A percentile compares a stretch with the other conserved stretches of the same genome.
These are phyloP conservation scores for Philereme vetulata DNA, from an alignment of 2,888 invertebrate genomes.

Conservation along the genomic window DNA sequence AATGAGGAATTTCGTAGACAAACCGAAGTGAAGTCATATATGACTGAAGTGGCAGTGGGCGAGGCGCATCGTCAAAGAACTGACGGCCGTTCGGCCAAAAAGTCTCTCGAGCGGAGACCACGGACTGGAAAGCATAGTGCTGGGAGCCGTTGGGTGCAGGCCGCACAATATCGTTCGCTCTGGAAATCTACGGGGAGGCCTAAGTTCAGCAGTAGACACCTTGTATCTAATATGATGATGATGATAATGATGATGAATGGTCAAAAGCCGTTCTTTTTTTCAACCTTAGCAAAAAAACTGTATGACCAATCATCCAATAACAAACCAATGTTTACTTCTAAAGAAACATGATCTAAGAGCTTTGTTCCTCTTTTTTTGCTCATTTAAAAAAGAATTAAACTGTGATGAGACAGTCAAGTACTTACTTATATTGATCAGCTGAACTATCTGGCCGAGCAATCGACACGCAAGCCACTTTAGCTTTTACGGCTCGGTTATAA, in stretches of 20 bases:
- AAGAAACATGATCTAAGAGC: conserved; percentile 35
- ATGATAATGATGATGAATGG: neutral
- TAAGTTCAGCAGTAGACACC: neutral
- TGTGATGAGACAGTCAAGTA: conserved; percentile 50
- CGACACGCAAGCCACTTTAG: conserved; percentile 4
- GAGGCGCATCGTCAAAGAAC: no score
- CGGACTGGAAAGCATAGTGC: no score
- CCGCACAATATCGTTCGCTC: no score
- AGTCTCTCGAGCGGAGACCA: no score
- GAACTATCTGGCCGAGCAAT: conserved; percentile 20
- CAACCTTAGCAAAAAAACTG: no score
- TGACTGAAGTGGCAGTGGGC: no score
- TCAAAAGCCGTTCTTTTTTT: no score
- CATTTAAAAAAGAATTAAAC: conserved; percentile 53
- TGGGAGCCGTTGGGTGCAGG: no score
- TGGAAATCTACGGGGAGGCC: no score
- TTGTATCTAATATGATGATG: neutral
- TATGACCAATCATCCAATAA: neutral
- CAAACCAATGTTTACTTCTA: conserved; percentile 34
- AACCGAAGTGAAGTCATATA: no score
- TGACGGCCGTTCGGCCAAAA: no score
- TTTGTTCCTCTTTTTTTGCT: conserved; percentile 42
- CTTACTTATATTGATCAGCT: conserved; percentile 31
- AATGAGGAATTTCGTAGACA: no score
- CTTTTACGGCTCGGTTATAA: conserved; percentile 11